Evolutionary conservation across 2,113 vertebrate genomes (phyloP), one percentile per base, ranked within the genome.

Genomic region (Sinocyclocheilus anophthalmus): DNA sequence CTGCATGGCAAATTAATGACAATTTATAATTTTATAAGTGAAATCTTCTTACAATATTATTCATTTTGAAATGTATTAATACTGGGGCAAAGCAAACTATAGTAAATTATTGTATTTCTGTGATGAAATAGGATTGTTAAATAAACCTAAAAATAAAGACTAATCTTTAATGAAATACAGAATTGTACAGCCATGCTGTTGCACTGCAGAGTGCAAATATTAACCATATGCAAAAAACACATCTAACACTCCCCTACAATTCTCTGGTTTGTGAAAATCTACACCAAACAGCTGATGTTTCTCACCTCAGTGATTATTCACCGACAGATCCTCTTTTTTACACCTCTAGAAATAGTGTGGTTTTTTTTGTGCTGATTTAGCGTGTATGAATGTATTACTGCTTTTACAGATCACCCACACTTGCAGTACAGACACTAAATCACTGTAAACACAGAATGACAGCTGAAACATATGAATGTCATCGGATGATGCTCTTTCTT

Each of bases 281-380:
- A 16, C 77, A 42, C 33, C 4, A n/a, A 76, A 70, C 57, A 61
- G 53, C 70, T 77, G 72, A 22, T 39, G 45, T 14, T 70, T 85
- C 72, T 87, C 61, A 81, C 76, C 37, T 11, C 50, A 18, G 48
- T 78, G 70, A 83, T 83, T 83, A 89, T 85, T 87, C 85, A 83
- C 42, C 24, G 45, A 22, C 26, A 82, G 81, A 82, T 83, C 42
- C n/a, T 83, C n/a, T 85, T 82, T 61, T 84, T 75, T 80, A 72
- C 33, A 85, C 70, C 18, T 24, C 22, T 33, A 50, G 48, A 85
- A 53, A 84, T 57, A 45, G 50, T 70, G 37, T 81, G 57, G 53
- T 45, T 53, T 84, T 83, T n/a, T 30, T 55, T 53, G 59, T 87
- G 88, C 85, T 87, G 70, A 84, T 80, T 75, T 45, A 78, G 26